Evolutionary conservation across 2,888 invertebrate species (phyloP).

Genomic region (Hemicrepidius hirtus): DNA sequence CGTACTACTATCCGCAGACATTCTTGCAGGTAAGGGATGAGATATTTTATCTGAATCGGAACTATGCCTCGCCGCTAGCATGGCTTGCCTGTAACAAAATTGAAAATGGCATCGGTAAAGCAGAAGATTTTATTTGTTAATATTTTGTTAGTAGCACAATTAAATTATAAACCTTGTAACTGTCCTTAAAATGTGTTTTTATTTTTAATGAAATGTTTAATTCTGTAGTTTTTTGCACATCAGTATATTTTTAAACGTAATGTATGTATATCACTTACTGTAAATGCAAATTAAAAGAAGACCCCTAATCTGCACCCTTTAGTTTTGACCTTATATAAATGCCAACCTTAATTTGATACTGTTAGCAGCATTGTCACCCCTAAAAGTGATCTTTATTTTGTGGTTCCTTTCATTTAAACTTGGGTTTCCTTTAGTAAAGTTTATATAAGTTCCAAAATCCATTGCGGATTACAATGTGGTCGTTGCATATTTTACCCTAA

Average conservation of each 20-base stretch:
- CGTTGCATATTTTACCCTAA: slow-evolving; percentile 60
- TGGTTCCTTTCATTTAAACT: slow-evolving; percentile 64
- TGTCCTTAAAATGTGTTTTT: too few species aligned
- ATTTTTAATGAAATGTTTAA: neutral
- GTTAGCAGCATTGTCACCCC: slow-evolving; percentile 63
- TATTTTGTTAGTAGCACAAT: too few species aligned
- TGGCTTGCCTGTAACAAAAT: slow-evolving; percentile 82
- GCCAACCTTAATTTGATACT: slow-evolving; percentile 70
- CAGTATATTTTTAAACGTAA: slow-evolving; percentile 50
- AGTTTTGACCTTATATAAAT: slow-evolving; percentile 68
- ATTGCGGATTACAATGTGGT: slow-evolving; percentile 37
- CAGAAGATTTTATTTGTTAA: neutral
- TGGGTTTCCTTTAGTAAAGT: slow-evolving; percentile 42
- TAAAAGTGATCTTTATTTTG: slow-evolving; percentile 62
- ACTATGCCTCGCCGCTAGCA: slow-evolving; percentile 75
- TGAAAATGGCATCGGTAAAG: neutral
- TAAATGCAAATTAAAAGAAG: slow-evolving; percentile 67
- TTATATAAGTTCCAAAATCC: slow-evolving; percentile 39
- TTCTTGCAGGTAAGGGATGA: slow-evolving; percentile 70
- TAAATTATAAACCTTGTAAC: too few species aligned
- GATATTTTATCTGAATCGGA: slow-evolving; percentile 75
- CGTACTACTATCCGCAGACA: slow-evolving; percentile 72
- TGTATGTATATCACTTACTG: slow-evolving; percentile 70
- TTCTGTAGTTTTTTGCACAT: neutral
- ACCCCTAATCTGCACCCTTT: slow-evolving; percentile 62